Evolutionary conservation across 2,888 invertebrate genomes (phyloP).

Genomic region (Hipparchia semele): DNA sequence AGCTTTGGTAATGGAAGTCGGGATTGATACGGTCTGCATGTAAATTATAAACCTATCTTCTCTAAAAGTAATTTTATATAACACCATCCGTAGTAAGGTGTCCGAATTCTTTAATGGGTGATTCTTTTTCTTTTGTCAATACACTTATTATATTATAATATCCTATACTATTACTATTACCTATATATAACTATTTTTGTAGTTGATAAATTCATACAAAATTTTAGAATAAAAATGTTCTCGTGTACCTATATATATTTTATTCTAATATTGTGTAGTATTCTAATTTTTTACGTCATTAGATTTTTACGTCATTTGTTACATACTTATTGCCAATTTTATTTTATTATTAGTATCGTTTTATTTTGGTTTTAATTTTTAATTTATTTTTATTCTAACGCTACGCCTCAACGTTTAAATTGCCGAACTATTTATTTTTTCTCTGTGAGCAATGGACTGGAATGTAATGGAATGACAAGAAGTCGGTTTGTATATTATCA

Average conservation of each 20-base stretch:
- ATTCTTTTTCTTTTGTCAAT: not conserved
- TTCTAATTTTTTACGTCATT: too few relatives aligned
- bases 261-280: too few relatives aligned
- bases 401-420: slow-evolving; percentile 46
- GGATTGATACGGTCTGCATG: slow-evolving; percentile 54
- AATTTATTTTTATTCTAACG: slow-evolving; percentile 47
- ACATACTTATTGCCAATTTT: too few relatives aligned
- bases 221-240: too few relatives aligned
- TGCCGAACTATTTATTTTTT: slow-evolving; percentile 42
- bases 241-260: too few relatives aligned
- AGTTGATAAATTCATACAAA: too few relatives aligned
- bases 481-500: slow-evolving; percentile 32
- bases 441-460: slow-evolving; percentile 34
- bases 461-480: slow-evolving; percentile 41
- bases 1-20: slow-evolving; percentile 62
- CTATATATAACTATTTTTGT: too few relatives aligned
- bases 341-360: too few relatives aligned
- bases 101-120: not conserved
- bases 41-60: slow-evolving; percentile 22
- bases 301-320: too few relatives aligned
- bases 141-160: not conserved
- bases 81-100: slow-evolving; percentile 2
- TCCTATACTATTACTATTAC: too few relatives aligned
- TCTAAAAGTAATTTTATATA: slow-evolving; percentile 17
- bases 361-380: too few relatives aligned